These are phyloP conservation scores for Notiomystis cincta DNA, from an alignment of 2,113 vertebrate genomes.

Conservation along the genomic window DNA sequence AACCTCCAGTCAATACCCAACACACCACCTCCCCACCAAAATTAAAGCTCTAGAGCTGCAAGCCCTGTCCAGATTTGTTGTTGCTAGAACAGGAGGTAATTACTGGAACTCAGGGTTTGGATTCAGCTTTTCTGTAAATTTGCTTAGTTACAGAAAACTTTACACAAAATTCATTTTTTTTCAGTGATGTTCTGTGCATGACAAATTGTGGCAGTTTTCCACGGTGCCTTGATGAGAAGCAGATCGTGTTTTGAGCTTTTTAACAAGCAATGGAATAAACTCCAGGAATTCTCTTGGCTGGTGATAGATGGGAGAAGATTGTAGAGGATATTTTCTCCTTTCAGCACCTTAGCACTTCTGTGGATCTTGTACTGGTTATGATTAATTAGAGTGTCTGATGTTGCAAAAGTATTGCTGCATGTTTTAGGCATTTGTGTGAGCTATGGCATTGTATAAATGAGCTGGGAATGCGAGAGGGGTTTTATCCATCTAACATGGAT, in stretches of 20 bases:
- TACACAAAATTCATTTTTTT: neutral
- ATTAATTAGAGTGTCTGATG: neutral
- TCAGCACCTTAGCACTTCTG: neutral
- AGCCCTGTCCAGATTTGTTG: neutral
- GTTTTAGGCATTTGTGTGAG: neutral
- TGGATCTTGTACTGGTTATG: neutral
- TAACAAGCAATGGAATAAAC: neutral
- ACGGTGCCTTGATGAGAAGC: neutral
- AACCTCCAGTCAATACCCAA: neutral
- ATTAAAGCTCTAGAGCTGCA: neutral
- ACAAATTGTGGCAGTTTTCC: neutral
- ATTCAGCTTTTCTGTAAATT: neutral
- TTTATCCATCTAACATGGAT: neutral
- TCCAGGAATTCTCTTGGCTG: neutral
- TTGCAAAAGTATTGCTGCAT: neutral
- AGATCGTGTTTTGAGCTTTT: neutral
- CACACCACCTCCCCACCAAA: too few species aligned
- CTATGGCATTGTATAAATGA: neutral
- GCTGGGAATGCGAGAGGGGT: neutral
- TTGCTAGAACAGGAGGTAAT: neutral
- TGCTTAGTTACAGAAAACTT: neutral
- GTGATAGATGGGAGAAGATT: neutral
- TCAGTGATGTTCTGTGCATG: neutral
- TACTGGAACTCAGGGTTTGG: neutral
- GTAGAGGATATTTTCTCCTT: neutral